phyloP scores from a whole-genome alignment of 53 echinoderm and acorn worm genomes.

The Temnopleurus reevesii region DNA sequence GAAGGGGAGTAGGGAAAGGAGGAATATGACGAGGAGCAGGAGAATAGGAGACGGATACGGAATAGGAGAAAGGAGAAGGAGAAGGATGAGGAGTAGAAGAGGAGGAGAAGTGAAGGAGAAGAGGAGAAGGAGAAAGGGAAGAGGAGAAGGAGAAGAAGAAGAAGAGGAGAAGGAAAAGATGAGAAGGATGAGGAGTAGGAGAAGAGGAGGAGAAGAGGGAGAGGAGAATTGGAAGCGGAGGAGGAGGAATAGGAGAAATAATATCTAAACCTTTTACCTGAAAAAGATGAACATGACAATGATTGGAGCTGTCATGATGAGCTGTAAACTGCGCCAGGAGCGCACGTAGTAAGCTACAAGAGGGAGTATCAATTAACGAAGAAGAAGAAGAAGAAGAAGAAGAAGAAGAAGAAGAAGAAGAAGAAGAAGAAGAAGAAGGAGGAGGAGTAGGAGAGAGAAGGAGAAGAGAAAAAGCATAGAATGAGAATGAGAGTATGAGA shows the following conservation, averaged over 20 bases:
- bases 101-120: no score
- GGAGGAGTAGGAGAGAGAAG: background rate
- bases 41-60: no score
- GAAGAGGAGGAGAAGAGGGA: no score
- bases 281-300: background rate
- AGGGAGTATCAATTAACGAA: background rate
- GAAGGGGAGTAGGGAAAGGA: background rate
- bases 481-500: background rate
- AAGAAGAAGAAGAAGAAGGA: background rate
- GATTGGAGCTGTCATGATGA: background rate
- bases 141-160: no score
- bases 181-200: no score
- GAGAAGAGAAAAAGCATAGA: background rate
- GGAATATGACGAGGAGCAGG: no score
- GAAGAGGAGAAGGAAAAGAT: no score
- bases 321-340: background rate
- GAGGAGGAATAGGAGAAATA: background rate
- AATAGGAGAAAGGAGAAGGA: no score
- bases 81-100: no score
- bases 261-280: background rate
- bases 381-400: no score
- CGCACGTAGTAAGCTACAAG: slow-evolving; percentile 14
- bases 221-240: no score
- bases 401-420: background rate
- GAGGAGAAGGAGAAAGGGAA: no score